Evolutionary conservation across 1,140 invertebrate genomes (phyloP), one percentile per base, ranked within the genome.

Genomic region (Drosophila rhopaloa): DNA sequence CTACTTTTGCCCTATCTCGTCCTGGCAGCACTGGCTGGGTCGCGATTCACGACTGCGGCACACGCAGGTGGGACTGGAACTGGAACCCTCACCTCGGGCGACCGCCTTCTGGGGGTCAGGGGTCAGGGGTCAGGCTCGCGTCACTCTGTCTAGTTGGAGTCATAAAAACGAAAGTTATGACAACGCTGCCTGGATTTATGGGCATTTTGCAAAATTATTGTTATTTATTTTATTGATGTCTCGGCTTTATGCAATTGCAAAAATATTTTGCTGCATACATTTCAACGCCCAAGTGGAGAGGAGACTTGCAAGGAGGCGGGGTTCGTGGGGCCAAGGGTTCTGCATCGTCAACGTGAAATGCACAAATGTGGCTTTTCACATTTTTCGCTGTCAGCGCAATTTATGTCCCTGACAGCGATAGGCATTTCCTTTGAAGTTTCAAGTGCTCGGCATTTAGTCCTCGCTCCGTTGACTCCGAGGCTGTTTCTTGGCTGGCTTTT

Each of bases 221-320:
- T 88, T 88, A 88, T 88, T 88, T 89, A 89, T 88, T 84, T 84
- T 88, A 88, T 88, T 88, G 84, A 88, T 89, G 84, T 89, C 85
- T 78, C 75, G 80, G 67, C 79, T 67, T 71, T 81, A 70, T 81
- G 78, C 82, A 78, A 81, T 85, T 86, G 72, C 73, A 85, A 76
- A 85, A 88, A 83, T 83, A 79, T 88, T 88, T 76, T 66, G 59
- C 76, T 88, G 83, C 84, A 86, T 88, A 89, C 76, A 89, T 88
- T 89, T 70, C 65, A 61, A 76, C 46, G 74, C 56, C 72, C 40
- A 35, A 48, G 60, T 58, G 41, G 48, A 19, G 53, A 29, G 13
- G 53, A 58, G 27, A 46, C 73, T 51, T 53, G 40, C 6, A 47
- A 48, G 24, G 16, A 19, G 19, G 14, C 32, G n/a, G 37, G 60